These are phyloP conservation scores for Thermophis baileyi DNA, from an alignment of 2,113 vertebrate genomes.

Conservation along the genomic window DNA sequence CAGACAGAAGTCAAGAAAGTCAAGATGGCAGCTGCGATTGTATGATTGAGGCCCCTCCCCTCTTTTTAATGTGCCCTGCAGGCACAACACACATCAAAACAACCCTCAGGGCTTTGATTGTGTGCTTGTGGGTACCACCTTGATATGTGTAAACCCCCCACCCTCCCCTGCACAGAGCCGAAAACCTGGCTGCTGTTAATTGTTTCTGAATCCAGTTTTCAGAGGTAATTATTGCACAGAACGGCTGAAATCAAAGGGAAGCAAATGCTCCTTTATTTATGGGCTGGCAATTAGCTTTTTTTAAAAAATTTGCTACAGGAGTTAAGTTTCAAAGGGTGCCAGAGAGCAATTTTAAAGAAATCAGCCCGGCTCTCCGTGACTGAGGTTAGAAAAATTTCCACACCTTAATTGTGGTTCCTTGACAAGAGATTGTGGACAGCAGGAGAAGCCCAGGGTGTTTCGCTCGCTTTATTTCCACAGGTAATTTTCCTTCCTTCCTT, in stretches of 20 bases:
- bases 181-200: accelerated
- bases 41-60: not conserved
- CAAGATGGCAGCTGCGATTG: not conserved
- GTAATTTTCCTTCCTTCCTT: not conserved
- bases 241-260: constrained; percentile 50
- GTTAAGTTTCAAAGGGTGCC: constrained; percentile 63
- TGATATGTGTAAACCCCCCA: not conserved
- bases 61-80: not conserved
- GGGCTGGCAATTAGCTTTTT: constrained; percentile 56
- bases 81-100: not conserved
- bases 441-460: too few species aligned
- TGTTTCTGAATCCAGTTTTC: constrained; percentile 35
- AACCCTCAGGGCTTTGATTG: not conserved
- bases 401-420: constrained; percentile 47
- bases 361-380: constrained; percentile 61
- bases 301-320: constrained; percentile 57
- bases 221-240: constrained; percentile 44
- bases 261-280: constrained; percentile 40
- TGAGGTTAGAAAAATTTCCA: constrained; percentile 38
- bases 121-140: not conserved
- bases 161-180: not conserved
- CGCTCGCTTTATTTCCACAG: not conserved
- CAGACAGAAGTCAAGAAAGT: not conserved
- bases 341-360: constrained; percentile 59
- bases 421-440: not conserved